These are phyloP conservation scores for Glossosoma conforme DNA, from an alignment of 1,140 invertebrate genomes.

Conservation along the genomic window DNA sequence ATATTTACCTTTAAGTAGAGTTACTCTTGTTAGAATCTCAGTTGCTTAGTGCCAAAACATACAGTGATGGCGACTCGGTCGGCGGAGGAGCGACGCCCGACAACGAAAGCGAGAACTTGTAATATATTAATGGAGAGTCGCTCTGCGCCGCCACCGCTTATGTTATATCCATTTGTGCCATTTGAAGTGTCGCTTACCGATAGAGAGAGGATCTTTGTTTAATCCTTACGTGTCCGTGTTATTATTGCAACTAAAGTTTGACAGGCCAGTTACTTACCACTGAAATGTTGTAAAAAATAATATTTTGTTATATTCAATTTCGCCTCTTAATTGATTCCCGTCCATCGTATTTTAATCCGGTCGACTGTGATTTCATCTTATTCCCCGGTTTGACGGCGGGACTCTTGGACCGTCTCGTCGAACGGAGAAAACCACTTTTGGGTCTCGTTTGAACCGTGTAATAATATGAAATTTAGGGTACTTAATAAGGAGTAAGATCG, in stretches of 20 bases:
- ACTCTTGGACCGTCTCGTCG: too few species aligned
- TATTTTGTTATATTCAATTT: too few species aligned
- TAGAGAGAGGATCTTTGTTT: constrained; percentile 15
- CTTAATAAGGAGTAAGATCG: constrained; percentile 24
- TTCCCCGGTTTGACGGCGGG: too few species aligned
- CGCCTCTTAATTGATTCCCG: constrained; percentile 26
- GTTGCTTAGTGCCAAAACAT: constrained; percentile 7
- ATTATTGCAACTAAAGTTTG: constrained; percentile 8
- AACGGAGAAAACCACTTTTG: too few species aligned
- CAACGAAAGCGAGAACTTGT: too few species aligned
- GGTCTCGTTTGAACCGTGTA: constrained; percentile 11
- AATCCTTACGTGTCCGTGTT: constrained; percentile 16
- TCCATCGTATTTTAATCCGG: constrained; percentile 21
- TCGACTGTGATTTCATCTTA: too few species aligned
- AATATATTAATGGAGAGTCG: constrained; percentile 26
- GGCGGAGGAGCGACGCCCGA: too few species aligned
- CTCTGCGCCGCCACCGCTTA: constrained; percentile 21
- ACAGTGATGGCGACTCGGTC: constrained; percentile 11
- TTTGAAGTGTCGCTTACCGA: constrained; percentile 21
- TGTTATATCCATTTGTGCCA: constrained; percentile 30
- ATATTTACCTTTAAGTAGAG: constrained; percentile 17
- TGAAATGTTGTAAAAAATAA: constrained; percentile 9
- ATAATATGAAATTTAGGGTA: constrained; percentile 22
- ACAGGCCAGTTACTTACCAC: constrained; percentile 29
- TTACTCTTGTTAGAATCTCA: constrained; percentile 19